phyloP scores from a whole-genome alignment of 1,140 invertebrate species.

The Melanaphis sacchari region DNA sequence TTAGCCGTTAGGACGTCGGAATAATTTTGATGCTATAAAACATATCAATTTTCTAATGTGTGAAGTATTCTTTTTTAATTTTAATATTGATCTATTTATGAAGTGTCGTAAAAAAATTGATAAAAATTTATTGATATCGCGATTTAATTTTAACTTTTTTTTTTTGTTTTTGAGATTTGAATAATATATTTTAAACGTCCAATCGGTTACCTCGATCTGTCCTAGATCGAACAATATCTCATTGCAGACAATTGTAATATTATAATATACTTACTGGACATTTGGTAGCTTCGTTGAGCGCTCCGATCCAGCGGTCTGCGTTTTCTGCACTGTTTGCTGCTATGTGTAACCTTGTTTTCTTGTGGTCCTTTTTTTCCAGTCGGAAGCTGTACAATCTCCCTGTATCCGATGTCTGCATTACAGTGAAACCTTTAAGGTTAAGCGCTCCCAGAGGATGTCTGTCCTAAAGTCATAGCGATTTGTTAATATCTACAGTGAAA shows the following conservation, averaged over 20 bases:
- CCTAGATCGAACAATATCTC: not conserved
- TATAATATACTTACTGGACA: not conserved
- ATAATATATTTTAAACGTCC: too few species aligned
- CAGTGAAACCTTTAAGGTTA: slow-evolving; percentile 44
- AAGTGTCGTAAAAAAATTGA: not conserved
- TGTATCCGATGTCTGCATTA: slow-evolving; percentile 26
- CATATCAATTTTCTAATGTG: too few species aligned
- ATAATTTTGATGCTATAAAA: not conserved
- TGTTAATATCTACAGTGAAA: not conserved
- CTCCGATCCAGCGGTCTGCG: slow-evolving; percentile 44
- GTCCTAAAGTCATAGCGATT: not conserved
- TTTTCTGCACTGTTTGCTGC: slow-evolving; percentile 30
- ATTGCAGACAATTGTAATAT: not conserved
- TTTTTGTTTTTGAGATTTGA: too few species aligned
- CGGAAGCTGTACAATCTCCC: slow-evolving; percentile 35
- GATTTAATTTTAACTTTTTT: too few species aligned
- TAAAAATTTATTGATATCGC: not conserved
- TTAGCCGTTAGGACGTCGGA: too few species aligned
- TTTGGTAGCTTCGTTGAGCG: slow-evolving; percentile 33
- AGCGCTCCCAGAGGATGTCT: slow-evolving; percentile 31
- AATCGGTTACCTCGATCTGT: not conserved
- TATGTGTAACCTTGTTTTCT: slow-evolving; percentile 50
- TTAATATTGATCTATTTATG: not conserved
- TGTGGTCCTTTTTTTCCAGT: slow-evolving; percentile 23
- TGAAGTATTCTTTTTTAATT: not conserved